phyloP scores from a whole-genome alignment of 2,888 invertebrate species.

The Teleiodes luculella region DNA sequence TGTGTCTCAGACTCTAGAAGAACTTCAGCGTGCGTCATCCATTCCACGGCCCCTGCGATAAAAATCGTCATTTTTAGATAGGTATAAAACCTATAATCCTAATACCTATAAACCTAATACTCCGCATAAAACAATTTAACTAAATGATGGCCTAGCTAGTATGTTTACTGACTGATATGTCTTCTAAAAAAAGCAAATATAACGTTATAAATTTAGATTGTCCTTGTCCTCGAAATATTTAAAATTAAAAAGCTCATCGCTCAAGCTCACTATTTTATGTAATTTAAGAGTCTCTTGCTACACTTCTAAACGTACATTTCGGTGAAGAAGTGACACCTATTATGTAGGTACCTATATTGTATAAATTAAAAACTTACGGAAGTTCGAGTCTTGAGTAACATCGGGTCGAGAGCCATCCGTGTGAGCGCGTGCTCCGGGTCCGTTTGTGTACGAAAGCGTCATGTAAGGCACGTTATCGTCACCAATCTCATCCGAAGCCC shows the following conservation, averaged over 20 bases:
- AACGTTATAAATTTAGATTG: too few species aligned
- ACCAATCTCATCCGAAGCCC: conserved; percentile 56
- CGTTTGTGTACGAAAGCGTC: conserved; percentile 82
- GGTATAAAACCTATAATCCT: too few species aligned
- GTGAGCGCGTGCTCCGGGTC: conserved; percentile 73
- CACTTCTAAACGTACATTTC: too few species aligned
- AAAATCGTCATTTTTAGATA: neutral
- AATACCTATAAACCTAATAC: too few species aligned
- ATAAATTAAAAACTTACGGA: conserved; percentile 33
- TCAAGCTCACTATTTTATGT: too few species aligned
- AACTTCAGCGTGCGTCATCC: conserved; percentile 60
- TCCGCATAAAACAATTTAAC: too few species aligned
- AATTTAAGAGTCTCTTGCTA: too few species aligned
- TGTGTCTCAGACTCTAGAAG: conserved; percentile 82
- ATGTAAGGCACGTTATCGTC: conserved; percentile 76
- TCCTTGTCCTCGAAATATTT: too few species aligned
- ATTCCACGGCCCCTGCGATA: conserved; percentile 34
- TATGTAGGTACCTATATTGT: neutral
- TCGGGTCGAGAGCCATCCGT: conserved; percentile 61
- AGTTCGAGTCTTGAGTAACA: conserved; percentile 47
- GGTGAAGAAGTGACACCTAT: neutral
- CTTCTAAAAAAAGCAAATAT: too few species aligned
- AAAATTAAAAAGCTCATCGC: too few species aligned
- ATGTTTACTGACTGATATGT: too few species aligned
- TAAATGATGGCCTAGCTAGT: too few species aligned